These are phyloP conservation scores for Coturnix japonica DNA, from an alignment of 2,113 vertebrate genomes.

Conservation along the genomic window DNA sequence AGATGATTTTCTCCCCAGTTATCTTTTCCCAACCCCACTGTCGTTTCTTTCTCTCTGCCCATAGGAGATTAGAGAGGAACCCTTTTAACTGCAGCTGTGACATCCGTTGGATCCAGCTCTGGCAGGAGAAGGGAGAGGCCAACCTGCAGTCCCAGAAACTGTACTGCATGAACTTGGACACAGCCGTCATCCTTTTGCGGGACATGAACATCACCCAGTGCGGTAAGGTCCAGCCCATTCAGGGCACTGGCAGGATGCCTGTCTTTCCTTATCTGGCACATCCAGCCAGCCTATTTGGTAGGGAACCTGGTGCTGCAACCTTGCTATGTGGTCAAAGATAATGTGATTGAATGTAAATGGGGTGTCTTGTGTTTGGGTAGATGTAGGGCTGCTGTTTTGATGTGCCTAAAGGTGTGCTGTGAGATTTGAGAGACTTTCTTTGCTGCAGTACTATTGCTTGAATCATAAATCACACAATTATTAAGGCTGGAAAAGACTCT, in stretches of 20 bases:
- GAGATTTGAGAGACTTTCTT: background rate
- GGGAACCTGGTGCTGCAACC: background rate
- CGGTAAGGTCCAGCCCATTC: slow-evolving; percentile 76
- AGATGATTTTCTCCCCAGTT: background rate
- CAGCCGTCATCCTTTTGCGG: slow-evolving; percentile 82
- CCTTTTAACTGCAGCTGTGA: slow-evolving; percentile 94
- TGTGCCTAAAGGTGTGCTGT: background rate
- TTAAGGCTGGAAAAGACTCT: no score
- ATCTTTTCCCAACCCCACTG: background rate
- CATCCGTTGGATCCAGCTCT: slow-evolving; percentile 98
- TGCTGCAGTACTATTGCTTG: background rate
- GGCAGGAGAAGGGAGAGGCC: slow-evolving; percentile 92
- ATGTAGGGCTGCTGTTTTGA: background rate
- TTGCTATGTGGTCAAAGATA: background rate
- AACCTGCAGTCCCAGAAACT: slow-evolving; percentile 88
- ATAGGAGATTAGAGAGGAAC: slow-evolving; percentile 90
- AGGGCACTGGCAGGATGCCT: background rate
- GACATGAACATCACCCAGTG: slow-evolving; percentile 95
- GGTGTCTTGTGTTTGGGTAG: background rate
- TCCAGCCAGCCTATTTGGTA: background rate
- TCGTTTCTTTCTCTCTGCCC: slow-evolving; percentile 16
- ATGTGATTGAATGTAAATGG: background rate
- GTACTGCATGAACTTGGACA: slow-evolving; percentile 86
- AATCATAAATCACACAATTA: no score
- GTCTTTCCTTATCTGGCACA: background rate